Base-by-base conservation (phyloP, 2,113 vertebrate genomes). In the Lamprotornis superbus region DNA sequence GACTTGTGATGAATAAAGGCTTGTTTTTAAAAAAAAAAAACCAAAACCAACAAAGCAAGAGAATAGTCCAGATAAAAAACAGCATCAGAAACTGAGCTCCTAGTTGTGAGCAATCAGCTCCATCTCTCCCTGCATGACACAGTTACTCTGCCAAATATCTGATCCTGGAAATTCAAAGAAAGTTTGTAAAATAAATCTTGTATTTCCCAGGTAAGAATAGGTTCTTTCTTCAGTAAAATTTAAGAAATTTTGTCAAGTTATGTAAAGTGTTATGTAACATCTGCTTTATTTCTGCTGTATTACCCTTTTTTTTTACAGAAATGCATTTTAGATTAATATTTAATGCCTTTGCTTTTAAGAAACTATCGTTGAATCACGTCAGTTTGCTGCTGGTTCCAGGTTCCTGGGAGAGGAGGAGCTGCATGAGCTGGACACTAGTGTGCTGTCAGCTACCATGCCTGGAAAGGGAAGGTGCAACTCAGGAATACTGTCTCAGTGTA, bases 301-400 rank as follows among this genome's bases (percentile, higher is more conserved):
- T 91, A 33, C 30, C 8, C 6, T 1, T 77, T 65, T 46, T 68
- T 50, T 47, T 40, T 21, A 44, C 35, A 80, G 23, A 76, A 70
- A 47, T 88, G 37, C 44, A 25, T 73, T 95, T 87, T 74, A 80
- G 50, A 76, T 93, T 20, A 90, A 94, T 90, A 63, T 88, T 94
- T 89, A 86, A 95, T 90, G 50, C 1, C 18, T 13, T 69, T 37
- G 27, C 85, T 91, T 88, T 95, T 89, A 95, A 93, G 71, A 77
- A 83, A 65, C 35, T 60, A 5, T 79, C 63, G 80, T 50, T 76
- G 50, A 83, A 74, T 96, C 35, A 44, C 31, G 75, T 64, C 7
- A 53, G 57, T 65, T 35, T 59, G 16, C 56, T 77, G 10, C 47
- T 86, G 30, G 59, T 39, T 89, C 88, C 28, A 73, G 42, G 31